Evolutionary conservation across 2,113 vertebrate species (phyloP).

Genomic region (Fulica atra): DNA sequence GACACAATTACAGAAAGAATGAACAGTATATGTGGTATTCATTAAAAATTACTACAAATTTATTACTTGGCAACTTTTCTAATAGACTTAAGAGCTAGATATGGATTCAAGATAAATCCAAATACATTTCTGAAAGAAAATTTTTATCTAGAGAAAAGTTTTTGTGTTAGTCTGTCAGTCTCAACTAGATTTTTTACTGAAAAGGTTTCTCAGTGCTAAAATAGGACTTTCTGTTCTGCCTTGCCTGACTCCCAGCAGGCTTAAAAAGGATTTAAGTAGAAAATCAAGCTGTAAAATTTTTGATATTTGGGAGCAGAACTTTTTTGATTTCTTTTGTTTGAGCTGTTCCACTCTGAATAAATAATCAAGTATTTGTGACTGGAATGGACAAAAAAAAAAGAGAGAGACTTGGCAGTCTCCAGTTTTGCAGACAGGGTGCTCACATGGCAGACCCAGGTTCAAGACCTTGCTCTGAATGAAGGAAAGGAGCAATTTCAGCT

Average conservation of each 20-base stretch:
- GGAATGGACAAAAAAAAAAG: neutral
- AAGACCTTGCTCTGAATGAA: slow-evolving; percentile 25
- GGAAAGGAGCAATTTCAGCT: slow-evolving; percentile 24
- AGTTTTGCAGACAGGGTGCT: neutral
- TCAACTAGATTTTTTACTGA: neutral
- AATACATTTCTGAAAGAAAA: neutral
- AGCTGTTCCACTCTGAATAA: neutral
- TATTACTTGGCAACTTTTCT: neutral
- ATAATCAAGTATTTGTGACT: neutral
- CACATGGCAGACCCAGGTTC: neutral
- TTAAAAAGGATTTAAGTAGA: neutral
- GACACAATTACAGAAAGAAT: neutral
- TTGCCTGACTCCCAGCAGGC: neutral
- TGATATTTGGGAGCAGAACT: neutral
- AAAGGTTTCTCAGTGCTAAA: neutral
- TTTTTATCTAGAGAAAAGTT: neutral
- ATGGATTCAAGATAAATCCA: neutral
- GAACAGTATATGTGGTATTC: neutral
- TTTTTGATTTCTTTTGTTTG: neutral
- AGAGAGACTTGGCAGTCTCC: neutral
- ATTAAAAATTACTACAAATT: neutral
- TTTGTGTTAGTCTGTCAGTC: neutral
- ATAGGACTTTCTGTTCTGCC: neutral
- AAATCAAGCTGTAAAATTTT: neutral
- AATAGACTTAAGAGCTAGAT: neutral